Percentiles rank a stretch among this genome's conserved stretches.
phyloP scores from a whole-genome alignment of 2,888 invertebrate genomes.

The Ctenicera cuprea region DNA sequence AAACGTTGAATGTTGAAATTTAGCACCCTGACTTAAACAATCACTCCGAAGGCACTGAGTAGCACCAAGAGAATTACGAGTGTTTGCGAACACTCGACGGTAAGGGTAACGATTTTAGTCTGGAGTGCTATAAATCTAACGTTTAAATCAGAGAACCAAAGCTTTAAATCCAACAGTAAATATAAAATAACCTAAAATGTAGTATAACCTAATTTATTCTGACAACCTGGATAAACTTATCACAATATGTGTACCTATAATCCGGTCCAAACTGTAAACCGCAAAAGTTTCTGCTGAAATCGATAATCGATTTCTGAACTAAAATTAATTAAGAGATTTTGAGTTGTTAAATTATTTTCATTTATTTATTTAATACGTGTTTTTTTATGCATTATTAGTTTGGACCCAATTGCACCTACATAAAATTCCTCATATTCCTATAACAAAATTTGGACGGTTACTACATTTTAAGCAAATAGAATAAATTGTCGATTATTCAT shows the following conservation, averaged over 20 bases:
- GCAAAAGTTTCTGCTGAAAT: neutral
- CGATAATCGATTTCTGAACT: neutral
- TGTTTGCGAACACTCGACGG: slow-evolving; percentile 24
- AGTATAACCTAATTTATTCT: slow-evolving; percentile 26
- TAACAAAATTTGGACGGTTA: no score
- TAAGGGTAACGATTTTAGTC: slow-evolving; percentile 27
- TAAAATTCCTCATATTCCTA: no score
- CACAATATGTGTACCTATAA: slow-evolving; percentile 7
- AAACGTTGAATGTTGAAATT: slow-evolving; percentile 13
- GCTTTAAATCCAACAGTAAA: slow-evolving; percentile 27
- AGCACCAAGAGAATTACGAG: slow-evolving; percentile 28
- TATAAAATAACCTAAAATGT: slow-evolving; percentile 31
- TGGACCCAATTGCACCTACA: no score
- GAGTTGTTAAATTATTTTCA: no score
- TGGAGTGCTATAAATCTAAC: slow-evolving; percentile 28
- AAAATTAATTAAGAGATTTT: neutral
- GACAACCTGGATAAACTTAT: slow-evolving; percentile 24
- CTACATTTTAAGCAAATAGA: no score
- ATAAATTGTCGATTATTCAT: no score
- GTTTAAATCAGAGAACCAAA: slow-evolving; percentile 28
- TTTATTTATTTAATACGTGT: no score
- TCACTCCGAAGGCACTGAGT: slow-evolving; percentile 1
- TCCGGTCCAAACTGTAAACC: neutral
- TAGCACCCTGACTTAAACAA: slow-evolving; percentile 22
- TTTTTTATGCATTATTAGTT: no score